These are phyloP conservation scores for Leucopsar rothschildi DNA, from an alignment of 2,113 vertebrate genomes.

Conservation along the genomic window DNA sequence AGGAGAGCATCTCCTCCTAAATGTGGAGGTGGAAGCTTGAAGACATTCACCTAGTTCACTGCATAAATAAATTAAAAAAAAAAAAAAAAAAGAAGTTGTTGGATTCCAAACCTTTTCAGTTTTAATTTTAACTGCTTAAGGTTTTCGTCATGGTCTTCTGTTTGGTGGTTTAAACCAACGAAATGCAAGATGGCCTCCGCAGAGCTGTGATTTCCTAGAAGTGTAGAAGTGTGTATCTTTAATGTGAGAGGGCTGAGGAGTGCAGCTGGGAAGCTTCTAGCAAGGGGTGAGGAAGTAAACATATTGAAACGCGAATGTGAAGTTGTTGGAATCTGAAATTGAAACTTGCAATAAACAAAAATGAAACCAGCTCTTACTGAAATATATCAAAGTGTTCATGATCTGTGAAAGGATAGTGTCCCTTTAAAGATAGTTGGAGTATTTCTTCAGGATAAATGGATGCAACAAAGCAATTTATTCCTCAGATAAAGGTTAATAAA, in stretches of 20 bases:
- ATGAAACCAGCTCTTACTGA: neutral
- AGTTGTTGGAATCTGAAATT: neutral
- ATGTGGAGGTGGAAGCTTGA: neutral
- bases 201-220: neutral
- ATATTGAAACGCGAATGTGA: neutral
- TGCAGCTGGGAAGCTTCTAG: neutral
- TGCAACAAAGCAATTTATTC: neutral
- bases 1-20: neutral
- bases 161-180: neutral
- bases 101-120: neutral
- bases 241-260: neutral
- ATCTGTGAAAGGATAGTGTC: neutral
- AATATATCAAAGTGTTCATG: accelerated
- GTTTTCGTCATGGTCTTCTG: neutral
- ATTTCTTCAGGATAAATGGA: neutral
- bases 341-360: neutral
- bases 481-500: conserved; percentile 42
- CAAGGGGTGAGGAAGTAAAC: neutral
- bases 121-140: neutral
- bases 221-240: neutral
- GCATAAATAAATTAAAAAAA: neutral
- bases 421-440: neutral
- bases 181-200: neutral
- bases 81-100: neutral
- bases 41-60: neutral